Evolutionary conservation across 1,140 invertebrate species (phyloP).

Genomic region (Ganaspis sp.): DNA sequence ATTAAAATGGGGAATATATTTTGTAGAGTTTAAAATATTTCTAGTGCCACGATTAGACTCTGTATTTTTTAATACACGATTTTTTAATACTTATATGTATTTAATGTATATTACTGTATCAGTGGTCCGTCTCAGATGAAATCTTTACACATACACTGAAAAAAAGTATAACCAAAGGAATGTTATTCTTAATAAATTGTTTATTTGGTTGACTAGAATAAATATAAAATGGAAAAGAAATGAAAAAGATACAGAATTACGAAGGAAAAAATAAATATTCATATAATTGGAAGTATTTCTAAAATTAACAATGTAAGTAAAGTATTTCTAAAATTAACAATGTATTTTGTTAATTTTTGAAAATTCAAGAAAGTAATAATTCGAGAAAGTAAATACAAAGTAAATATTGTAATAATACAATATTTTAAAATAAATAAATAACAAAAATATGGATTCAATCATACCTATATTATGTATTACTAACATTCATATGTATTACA

Average conservation of each 20-base stretch:
- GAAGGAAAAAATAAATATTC: too few species aligned
- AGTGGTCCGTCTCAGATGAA: slow-evolving; percentile 10
- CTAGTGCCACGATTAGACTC: not conserved
- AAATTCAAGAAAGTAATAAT: too few species aligned
- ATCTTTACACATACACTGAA: slow-evolving; percentile 2
- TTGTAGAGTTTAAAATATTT: not conserved
- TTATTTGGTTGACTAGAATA: not conserved
- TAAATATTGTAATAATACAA: not conserved
- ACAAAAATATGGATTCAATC: not conserved
- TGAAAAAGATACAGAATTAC: too few species aligned
- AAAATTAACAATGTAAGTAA: too few species aligned
- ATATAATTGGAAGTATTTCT: too few species aligned
- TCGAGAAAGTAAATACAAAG: too few species aligned
- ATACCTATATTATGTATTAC: not conserved
- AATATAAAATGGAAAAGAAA: not conserved
- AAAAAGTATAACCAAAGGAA: not conserved
- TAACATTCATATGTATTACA: too few species aligned
- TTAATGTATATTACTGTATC: slow-evolving; percentile 19
- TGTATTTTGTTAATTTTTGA: too few species aligned
- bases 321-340: too few species aligned
- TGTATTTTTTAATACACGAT: slow-evolving; percentile 3
- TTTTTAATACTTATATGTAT: not conserved
- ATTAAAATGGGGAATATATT: not conserved
- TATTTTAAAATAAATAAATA: not conserved
- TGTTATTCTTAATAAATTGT: too few species aligned